Evolutionary conservation across 2,113 vertebrate species (phyloP), one percentile per base, ranked within the genome.

Genomic region (Semnopithecus entellus): DNA sequence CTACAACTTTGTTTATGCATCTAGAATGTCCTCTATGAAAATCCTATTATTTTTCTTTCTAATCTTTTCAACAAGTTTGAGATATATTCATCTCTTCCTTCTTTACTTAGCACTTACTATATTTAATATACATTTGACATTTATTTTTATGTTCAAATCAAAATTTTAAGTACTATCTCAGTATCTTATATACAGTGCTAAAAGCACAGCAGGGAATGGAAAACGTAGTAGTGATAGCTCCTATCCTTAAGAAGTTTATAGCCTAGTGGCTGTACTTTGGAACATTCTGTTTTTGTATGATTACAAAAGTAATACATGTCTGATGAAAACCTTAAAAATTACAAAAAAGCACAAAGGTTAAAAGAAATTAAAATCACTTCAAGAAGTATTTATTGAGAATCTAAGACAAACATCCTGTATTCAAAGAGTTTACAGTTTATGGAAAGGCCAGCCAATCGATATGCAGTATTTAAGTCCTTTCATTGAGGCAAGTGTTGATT

Each of bases 271-370:
- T 93, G 3, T 86, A 38, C 66, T 91, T 96, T 85, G 20, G 55
- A 96, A 89, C 40, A 94, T 85, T 96, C 57, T 20, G 6, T 72
- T 57, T 90, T 80, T 90, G 17, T 83, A 22, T 82, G 57, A 87
- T 81, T 90, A 75, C 50, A 94, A 88, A 93, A 79, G 8, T 80
- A 84, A 91, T 95, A 70, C 5, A 85, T 88, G 45, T 25, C 80
- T 84, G 57, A n/a, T 95, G 38, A 94, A 96, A 96, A 76, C 14
- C 8, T 89, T 90, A 59, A 96, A 81, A 94, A 81, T 35, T 78
- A 64, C 20, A 64, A 50, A 81, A 93, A 61, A 70, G 20, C 43
- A 81, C 43, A 86, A 88, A 94, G 22, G 50, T 40, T 82, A 91
- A 90, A 94, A 95, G 40, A 95, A 50, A 82, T 81, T 88, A 73